Evolutionary conservation across 2,888 invertebrate genomes (phyloP), one percentile per base, ranked within the genome.

Genomic region (Mylabris sibirica): DNA sequence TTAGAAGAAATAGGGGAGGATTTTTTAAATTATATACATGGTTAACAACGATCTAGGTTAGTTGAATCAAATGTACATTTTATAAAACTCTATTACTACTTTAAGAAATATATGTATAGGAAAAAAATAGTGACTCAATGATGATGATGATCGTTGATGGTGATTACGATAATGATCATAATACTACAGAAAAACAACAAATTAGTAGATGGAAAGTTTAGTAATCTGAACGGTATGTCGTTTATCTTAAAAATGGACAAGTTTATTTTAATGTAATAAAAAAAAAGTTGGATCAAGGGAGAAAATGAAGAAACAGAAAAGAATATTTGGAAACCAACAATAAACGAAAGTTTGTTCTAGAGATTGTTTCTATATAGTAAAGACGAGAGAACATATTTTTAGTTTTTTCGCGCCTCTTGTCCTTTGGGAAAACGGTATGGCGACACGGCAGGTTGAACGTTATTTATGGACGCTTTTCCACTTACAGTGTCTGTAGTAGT

Each of bases 401-500:
- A 68, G 70, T 69, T 75, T 73, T 74, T 73, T 70, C 72, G 72
- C 73, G 70, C 72, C 68, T 63, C 70, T 72, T 66, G 69, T 69
- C 72, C 74, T 72, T 67, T 63, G 72, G 71, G 72, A 72, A 65
- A 66, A 69, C 73, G 72, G 68, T 74, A 72, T 72, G 78, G 79
- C 79, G 77, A 78, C 80, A 80, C 81, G 82, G 79, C 83, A 83
- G 82, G 81, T 84, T 83, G 83, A 83, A 82, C 82, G 84, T 85
- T 84, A 85, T 85, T 85, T 85, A 85, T 84, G 82, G 81, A 76
- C 81, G 82, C 83, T 83, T 83, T 84, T 83, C 83, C 83, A 82
- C 83, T 81, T 80, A 80, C 80, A 79, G 77, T 75, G 76, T 77
- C 77, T 77, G 79, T 78, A 76, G 77, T 75, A 76, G 76, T n/a